Evolutionary conservation across 2,797 vertebrate species (phyloP).

Genomic region (Oophaga sylvatica): DNA sequence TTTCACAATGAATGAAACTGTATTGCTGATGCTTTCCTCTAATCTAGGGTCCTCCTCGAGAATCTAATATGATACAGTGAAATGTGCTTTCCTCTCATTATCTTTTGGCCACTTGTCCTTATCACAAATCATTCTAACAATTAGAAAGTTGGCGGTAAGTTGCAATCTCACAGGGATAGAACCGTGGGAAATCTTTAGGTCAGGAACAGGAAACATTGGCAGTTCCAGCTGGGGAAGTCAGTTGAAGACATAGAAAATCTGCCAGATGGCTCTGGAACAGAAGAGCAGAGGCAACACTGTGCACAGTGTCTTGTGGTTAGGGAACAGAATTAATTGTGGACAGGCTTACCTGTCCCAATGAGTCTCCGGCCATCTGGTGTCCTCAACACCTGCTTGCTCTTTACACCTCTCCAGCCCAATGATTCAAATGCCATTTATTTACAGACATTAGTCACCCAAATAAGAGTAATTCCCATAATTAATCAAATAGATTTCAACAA

Average conservation of each 20-base stretch:
- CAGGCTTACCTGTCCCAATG: conserved; percentile 47
- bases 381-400: conserved; percentile 47
- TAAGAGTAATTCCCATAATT: conserved; percentile 33
- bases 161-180: conserved; percentile 37
- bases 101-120: conserved; percentile 41
- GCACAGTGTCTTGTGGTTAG: conserved; percentile 35
- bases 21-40: not conserved
- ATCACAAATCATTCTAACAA: conserved; percentile 56
- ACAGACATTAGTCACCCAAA: conserved; percentile 42
- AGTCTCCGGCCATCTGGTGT: conserved; percentile 55
- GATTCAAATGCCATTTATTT: conserved; percentile 41
- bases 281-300: conserved; percentile 47
- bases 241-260: conserved; percentile 38
- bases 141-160: conserved; percentile 52
- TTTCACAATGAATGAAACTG: not conserved
- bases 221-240: conserved; percentile 54
- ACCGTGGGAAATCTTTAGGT: conserved; percentile 55
- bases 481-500: conserved; percentile 39
- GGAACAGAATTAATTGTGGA: conserved; percentile 55
- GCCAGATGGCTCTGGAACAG: conserved; percentile 57
- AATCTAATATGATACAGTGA: not conserved
- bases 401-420: conserved; percentile 42
- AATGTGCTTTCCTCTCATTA: conserved; percentile 43
- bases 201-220: conserved; percentile 58
- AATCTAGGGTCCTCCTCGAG: not conserved